Conservation (phyloP, 2,797 vertebrate genomes). For the Cheirogaleus major region DNA sequence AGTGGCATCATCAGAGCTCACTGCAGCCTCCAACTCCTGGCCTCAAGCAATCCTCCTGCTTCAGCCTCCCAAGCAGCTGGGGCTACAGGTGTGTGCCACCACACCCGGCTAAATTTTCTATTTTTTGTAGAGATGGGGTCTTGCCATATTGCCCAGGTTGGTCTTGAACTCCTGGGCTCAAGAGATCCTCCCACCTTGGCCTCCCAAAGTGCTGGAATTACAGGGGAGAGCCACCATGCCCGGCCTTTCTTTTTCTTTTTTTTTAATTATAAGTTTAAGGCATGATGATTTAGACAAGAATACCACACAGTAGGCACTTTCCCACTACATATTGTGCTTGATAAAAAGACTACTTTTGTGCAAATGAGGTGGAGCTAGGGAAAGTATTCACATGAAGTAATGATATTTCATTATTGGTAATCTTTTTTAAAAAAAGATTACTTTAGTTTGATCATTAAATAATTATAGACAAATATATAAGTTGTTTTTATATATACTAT, state of each 20-base stretch:
- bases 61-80: not conserved
- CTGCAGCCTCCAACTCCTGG: not conserved
- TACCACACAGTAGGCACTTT: not conserved
- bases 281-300: not conserved
- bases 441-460: not conserved
- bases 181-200: not conserved
- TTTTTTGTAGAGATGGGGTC: not conserved
- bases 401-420: constrained; percentile 16
- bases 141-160: not conserved
- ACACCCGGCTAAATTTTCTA: not conserved
- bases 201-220: too few species aligned
- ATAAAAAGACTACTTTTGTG: not conserved
- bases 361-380: not conserved
- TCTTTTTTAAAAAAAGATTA: not conserved
- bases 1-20: not conserved
- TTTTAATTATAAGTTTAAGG: not conserved
- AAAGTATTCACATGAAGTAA: constrained; percentile 7
- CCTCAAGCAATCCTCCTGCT: not conserved
- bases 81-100: not conserved
- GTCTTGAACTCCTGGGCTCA: not conserved
- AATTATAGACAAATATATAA: constrained; percentile 6
- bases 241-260: not conserved
- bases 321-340: not conserved
- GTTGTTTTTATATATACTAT: not conserved
- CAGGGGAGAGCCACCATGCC: too few species aligned